Evolutionary conservation across 2,797 vertebrate genomes (phyloP).

Genomic region (Mionectes olivaceus): DNA sequence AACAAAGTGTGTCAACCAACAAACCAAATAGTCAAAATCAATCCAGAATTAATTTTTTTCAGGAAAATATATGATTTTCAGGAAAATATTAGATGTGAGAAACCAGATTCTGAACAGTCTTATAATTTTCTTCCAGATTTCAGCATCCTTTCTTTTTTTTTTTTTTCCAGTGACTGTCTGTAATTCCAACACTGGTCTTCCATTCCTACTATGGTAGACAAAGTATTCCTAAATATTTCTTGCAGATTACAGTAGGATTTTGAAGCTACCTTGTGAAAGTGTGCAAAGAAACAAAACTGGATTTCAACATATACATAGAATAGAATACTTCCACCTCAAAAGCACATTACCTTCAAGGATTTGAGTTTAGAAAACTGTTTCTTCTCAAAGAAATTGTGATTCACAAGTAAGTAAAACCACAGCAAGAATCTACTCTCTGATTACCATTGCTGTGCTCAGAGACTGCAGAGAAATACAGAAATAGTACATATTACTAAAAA

Average conservation of each 20-base stretch:
- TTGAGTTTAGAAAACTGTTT: background rate
- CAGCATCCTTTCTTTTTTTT: background rate
- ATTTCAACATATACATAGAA: background rate
- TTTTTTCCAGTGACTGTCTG: background rate
- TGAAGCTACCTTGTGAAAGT: background rate
- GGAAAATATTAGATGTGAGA: constrained; percentile 26
- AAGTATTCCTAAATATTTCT: background rate
- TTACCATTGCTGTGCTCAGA: background rate
- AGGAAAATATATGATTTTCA: constrained; percentile 11
- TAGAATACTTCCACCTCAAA: background rate
- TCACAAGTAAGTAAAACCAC: background rate
- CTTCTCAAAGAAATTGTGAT: background rate
- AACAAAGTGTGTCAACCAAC: background rate
- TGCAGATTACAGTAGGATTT: background rate
- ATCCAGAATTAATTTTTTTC: constrained; percentile 12
- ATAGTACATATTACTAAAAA: background rate
- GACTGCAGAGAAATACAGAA: background rate
- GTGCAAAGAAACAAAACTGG: background rate
- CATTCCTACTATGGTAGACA: background rate
- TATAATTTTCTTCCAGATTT: constrained; percentile 15
- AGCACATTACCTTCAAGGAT: background rate
- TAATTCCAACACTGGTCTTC: background rate
- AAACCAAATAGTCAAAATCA: constrained; percentile 21
- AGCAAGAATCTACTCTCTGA: background rate
- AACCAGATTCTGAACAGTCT: background rate